These are phyloP conservation scores for Pseudomyrmex dendroicus DNA, from an alignment of 1,140 invertebrate genomes.

Conservation along the genomic window DNA sequence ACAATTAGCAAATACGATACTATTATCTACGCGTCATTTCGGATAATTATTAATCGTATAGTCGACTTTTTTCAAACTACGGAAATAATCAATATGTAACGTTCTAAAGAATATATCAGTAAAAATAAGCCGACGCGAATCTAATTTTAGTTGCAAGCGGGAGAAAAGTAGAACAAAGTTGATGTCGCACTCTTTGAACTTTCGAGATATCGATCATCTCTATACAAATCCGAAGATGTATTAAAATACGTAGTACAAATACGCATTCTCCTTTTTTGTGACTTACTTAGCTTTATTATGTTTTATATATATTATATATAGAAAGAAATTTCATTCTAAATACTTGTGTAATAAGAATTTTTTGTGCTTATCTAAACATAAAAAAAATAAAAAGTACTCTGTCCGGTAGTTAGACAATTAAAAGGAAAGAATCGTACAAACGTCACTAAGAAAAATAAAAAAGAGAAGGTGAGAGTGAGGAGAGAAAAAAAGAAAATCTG, in stretches of 20 bases:
- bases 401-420: background rate
- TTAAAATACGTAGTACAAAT: constrained; percentile 9
- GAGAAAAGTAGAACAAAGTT: constrained; percentile 24
- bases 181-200: constrained; percentile 13
- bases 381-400: constrained; percentile 4
- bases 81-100: constrained; percentile 28
- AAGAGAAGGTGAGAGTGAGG: too few species aligned
- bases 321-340: background rate
- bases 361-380: constrained; percentile 3
- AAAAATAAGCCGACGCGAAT: constrained; percentile 23
- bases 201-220: constrained; percentile 31
- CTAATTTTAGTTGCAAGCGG: constrained; percentile 9
- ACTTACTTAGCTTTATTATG: background rate
- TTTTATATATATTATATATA: background rate
- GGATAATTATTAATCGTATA: too few species aligned
- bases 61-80: constrained; percentile 17
- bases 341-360: constrained; percentile 17
- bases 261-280: background rate
- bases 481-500: background rate
- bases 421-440: background rate
- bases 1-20: too few species aligned
- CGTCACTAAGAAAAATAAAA: background rate
- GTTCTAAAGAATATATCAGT: constrained; percentile 11
- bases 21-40: too few species aligned
- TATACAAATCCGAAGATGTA: background rate